Percentiles rank a stretch among this genome's conserved stretches.
These are phyloP conservation scores for Armadillidium nasatum DNA, from an alignment of 1,140 invertebrate species.

Conservation along the genomic window DNA sequence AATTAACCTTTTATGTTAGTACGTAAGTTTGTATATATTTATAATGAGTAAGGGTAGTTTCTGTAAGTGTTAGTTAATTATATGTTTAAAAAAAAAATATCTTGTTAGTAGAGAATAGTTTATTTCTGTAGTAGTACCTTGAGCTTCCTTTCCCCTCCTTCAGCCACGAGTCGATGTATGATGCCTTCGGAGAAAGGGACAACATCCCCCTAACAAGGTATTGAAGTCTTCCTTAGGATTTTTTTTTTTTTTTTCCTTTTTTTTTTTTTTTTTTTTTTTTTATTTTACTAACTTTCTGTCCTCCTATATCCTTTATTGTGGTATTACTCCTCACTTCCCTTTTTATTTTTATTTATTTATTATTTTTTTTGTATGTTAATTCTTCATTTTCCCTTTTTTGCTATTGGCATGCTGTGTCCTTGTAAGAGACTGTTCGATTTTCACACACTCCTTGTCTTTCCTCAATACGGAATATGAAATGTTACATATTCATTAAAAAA, in stretches of 20 bases:
- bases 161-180: constrained; percentile 88
- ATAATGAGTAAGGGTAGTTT: neutral
- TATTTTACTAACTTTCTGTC: neutral
- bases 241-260: neutral
- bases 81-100: too few species aligned
- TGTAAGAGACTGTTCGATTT: too few species aligned
- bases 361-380: too few species aligned
- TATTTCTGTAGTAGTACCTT: neutral
- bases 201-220: constrained; percentile 85
- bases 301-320: too few species aligned
- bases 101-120: too few species aligned
- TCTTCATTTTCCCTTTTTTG: too few species aligned
- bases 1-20: neutral
- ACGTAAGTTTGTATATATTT: constrained; percentile 1
- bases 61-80: neutral
- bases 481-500: too few species aligned
- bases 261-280: neutral
- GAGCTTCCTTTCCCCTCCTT: constrained; percentile 53
- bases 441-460: too few species aligned
- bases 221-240: neutral
- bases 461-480: too few species aligned
- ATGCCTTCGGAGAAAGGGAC: constrained; percentile 84
- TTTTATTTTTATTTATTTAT: too few species aligned
- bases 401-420: too few species aligned
- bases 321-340: too few species aligned